Percentiles rank a stretch among this genome's conserved stretches.
phyloP scores from a whole-genome alignment of 2,113 vertebrate species.

The Panthera tigris region DNA sequence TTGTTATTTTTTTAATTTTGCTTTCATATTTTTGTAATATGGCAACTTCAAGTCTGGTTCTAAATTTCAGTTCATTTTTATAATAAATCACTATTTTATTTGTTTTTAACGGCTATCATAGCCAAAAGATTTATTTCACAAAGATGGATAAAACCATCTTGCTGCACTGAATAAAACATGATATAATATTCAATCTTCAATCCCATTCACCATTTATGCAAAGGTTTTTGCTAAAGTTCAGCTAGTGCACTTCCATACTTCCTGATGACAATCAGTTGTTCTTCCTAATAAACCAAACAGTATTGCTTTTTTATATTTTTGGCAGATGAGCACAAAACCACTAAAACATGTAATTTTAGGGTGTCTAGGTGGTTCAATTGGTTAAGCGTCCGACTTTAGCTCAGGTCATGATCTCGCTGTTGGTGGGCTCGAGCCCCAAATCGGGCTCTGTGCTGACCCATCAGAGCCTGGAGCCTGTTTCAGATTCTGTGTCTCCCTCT shows the following conservation, averaged over 20 bases:
- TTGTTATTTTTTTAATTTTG: constrained; percentile 44
- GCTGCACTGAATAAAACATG: constrained; percentile 61
- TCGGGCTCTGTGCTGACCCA: no score
- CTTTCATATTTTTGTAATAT: constrained; percentile 53
- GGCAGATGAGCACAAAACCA: constrained; percentile 21
- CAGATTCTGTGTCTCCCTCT: no score
- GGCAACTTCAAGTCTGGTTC: constrained; percentile 34
- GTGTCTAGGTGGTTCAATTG: no score
- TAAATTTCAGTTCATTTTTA: constrained; percentile 57
- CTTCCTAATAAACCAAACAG: constrained; percentile 53
- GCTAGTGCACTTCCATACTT: constrained; percentile 37
- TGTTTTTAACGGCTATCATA: constrained; percentile 41
- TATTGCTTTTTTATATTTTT: constrained; percentile 57
- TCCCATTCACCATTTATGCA: constrained; percentile 47
- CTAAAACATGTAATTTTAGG: constrained; percentile 5
- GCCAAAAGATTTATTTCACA: constrained; percentile 54
- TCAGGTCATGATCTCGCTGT: no score
- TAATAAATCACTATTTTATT: constrained; percentile 39
- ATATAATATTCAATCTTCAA: constrained; percentile 53
- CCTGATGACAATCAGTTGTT: constrained; percentile 49
- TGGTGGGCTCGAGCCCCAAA: no score
- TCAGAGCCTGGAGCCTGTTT: no score
- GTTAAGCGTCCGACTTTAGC: no score
- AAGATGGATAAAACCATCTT: constrained; percentile 47
- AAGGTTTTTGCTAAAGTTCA: constrained; percentile 61